Conservation (phyloP, 2,113 vertebrate genomes). For the Lutjanus erythropterus region DNA sequence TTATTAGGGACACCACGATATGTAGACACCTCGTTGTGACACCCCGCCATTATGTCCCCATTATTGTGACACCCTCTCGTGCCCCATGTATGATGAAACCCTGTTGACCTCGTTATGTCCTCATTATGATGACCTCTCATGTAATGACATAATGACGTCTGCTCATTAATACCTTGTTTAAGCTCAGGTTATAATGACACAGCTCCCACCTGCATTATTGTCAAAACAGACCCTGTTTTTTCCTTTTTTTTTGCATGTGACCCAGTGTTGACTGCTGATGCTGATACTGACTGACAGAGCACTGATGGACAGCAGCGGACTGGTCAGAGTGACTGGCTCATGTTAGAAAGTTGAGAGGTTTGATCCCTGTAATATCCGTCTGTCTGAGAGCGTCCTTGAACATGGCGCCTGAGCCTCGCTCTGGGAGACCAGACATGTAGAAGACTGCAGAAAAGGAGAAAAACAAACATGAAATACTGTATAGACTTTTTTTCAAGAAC, state of each 20-base stretch:
- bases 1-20: slow-evolving; percentile 45
- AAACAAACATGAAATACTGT: not conserved
- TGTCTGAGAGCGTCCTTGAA: slow-evolving; percentile 7
- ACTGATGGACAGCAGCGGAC: slow-evolving; percentile 9
- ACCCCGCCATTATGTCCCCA: slow-evolving; percentile 58
- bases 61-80: slow-evolving; percentile 38
- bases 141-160: slow-evolving; percentile 48
- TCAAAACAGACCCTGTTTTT: not conserved
- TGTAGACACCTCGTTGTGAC: slow-evolving; percentile 53
- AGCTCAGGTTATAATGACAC: slow-evolving; percentile 33
- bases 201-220: slow-evolving; percentile 6
- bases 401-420: too few species aligned
- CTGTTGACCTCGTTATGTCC: slow-evolving; percentile 51
- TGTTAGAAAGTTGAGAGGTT: not conserved
- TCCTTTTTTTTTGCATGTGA: slow-evolving; percentile 1
- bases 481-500: too few species aligned
- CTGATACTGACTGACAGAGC: not conserved
- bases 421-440: not conserved
- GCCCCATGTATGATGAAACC: slow-evolving; percentile 21
- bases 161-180: slow-evolving; percentile 62
- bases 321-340: not conserved
- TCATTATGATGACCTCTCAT: slow-evolving; percentile 52
- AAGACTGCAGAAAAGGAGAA: not conserved
- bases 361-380: not conserved
- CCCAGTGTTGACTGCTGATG: not conserved